Evolutionary conservation across 1,140 invertebrate species (phyloP), one percentile per base, ranked within the genome.

Genomic region (Tigriopus japonicus): DNA sequence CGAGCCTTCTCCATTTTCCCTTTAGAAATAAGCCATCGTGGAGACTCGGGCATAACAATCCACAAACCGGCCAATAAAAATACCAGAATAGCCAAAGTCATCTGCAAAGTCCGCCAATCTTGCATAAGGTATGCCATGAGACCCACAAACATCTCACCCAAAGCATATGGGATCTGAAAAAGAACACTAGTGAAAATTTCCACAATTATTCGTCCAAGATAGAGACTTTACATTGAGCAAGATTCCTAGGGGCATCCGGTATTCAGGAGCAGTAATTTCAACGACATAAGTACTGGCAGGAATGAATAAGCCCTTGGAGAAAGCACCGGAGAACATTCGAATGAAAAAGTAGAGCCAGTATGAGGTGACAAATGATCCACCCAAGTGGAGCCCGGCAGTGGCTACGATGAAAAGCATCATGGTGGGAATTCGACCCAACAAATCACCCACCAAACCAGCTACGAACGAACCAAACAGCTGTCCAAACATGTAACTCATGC

Each of bases 81-180:
- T 19, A 63, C 55, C 15, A 42, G 59, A 9, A 42, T 45, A 7
- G 59, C 45, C 23, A 62, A 42, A 17, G 60, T 24, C 55, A 41
- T n/a, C 23, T 63, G 62, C 23, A 63, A 53, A 17, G 35, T 15
- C 28, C 59, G n/a, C 62, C 62, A 63, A n/a, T 63, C 60, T 62
- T 59, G 49, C 21, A 60, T 53, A 40, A 35, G 53, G 21, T 63
- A 63, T 9, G 62, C 59, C 14, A 61, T 52, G 10, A 53, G 0
- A 1, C 62, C 62, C 13, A 42, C 19, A 42, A 54, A 21, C 5
- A 45, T 41, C 42, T 40, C 52, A 23, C 56, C 62, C 17, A 35
- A 1, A 12, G 62, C 49, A 52, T 41, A 63, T 49, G 52, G 15
- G 13, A 52, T 21, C 54, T 63, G 62, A 21, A 52, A 60, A 19